These are phyloP conservation scores for Clupea harengus DNA, from an alignment of 2,113 vertebrate species.

Conservation along the genomic window DNA sequence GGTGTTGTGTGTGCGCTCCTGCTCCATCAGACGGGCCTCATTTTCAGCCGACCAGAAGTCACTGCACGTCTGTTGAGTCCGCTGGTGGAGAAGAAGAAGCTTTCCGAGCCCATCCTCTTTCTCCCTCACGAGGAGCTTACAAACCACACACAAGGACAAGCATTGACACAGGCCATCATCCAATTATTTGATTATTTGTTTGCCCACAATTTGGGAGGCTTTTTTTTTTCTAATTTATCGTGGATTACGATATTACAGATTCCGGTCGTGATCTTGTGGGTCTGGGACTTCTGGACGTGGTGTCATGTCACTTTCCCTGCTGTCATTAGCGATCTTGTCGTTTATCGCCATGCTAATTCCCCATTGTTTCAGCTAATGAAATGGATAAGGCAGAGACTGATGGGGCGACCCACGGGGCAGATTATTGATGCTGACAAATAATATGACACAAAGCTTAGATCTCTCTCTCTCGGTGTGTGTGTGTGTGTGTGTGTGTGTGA, in stretches of 20 bases:
- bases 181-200: background rate
- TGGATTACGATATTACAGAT: background rate
- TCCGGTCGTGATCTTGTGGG: background rate
- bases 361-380: constrained; percentile 29
- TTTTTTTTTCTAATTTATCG: background rate
- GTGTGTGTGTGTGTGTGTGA: background rate
- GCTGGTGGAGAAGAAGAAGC: too few relatives aligned
- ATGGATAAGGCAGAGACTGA: constrained; percentile 35
- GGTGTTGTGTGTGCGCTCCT: constrained; percentile 24
- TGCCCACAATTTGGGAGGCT: background rate
- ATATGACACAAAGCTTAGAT: background rate
- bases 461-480: constrained; percentile 3
- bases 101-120: background rate
- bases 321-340: constrained; percentile 17
- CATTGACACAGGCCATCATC: background rate
- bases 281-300: background rate
- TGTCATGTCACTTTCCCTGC: background rate
- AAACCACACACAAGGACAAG: background rate
- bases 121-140: background rate
- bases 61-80: too few relatives aligned
- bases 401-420: constrained; percentile 13
- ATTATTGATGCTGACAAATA: constrained; percentile 21
- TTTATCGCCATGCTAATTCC: constrained; percentile 4
- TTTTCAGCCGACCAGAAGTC: background rate
- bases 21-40: too few relatives aligned